phyloP scores from a whole-genome alignment of 1,140 invertebrate genomes.

The Temnothorax nylanderi region DNA sequence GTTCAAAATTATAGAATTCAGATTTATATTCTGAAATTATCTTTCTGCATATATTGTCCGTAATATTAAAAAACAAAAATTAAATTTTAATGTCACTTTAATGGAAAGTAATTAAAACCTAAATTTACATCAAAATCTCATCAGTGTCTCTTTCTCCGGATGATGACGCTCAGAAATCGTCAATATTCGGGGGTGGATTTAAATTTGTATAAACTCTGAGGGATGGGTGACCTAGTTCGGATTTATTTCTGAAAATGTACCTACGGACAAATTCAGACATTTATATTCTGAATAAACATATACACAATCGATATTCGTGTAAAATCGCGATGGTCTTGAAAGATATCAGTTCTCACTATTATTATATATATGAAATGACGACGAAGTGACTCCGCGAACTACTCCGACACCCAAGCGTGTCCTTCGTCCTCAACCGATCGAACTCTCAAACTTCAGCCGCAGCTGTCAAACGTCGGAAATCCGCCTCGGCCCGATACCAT shows the following conservation, averaged over 20 bases:
- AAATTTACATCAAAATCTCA: not conserved
- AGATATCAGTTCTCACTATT: not conserved
- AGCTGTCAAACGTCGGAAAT: slow-evolving; percentile 15
- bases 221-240: not conserved
- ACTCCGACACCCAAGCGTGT: not conserved
- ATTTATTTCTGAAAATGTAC: not conserved
- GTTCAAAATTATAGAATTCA: not conserved
- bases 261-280: not conserved
- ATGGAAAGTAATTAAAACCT: not conserved
- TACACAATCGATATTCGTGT: not conserved
- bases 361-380: not conserved
- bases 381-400: slow-evolving; percentile 40
- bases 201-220: not conserved
- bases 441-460: slow-evolving; percentile 22
- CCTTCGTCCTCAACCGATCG: not conserved
- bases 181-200: not conserved
- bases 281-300: not conserved
- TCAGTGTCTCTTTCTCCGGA: not conserved
- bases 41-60: not conserved
- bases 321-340: not conserved
- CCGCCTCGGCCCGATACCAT: slow-evolving; percentile 27
- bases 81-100: not conserved
- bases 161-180: not conserved
- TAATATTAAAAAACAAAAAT: not conserved
- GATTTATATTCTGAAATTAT: not conserved